Conservation (phyloP, 2,113 vertebrate species). For the Rhea pennata region DNA sequence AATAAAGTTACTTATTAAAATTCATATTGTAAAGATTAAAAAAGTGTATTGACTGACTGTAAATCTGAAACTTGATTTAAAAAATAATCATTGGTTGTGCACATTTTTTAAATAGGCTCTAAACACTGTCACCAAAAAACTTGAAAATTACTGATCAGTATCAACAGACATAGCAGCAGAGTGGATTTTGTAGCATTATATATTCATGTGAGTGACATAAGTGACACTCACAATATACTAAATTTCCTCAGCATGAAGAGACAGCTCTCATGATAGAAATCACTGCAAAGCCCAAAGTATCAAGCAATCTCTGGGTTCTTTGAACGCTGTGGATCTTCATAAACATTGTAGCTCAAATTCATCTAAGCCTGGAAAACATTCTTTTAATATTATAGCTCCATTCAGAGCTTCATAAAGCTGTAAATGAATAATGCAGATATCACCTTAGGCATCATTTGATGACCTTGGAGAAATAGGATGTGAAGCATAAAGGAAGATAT, state of each 20-base stretch:
- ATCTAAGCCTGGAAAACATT: background rate
- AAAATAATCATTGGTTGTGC: background rate
- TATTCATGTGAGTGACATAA: background rate
- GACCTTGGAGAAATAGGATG: background rate
- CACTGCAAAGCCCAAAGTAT: background rate
- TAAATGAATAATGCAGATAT: background rate
- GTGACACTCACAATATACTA: background rate
- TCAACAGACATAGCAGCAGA: background rate
- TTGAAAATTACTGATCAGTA: background rate
- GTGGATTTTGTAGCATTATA: background rate
- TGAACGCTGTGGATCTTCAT: background rate
- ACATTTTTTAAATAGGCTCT: background rate
- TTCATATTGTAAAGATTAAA: background rate
- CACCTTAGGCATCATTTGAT: background rate
- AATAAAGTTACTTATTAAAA: background rate
- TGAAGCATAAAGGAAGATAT: background rate
- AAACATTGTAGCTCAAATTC: background rate
- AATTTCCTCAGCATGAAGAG: background rate
- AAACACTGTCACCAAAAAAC: background rate
- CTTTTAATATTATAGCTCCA: background rate
- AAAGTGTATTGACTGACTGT: background rate
- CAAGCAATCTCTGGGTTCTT: background rate
- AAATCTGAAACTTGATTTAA: background rate
- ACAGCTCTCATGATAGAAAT: background rate
- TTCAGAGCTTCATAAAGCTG: background rate